Evolutionary conservation across 2,797 vertebrate species (phyloP).

Genomic region (Alosa sapidissima): DNA sequence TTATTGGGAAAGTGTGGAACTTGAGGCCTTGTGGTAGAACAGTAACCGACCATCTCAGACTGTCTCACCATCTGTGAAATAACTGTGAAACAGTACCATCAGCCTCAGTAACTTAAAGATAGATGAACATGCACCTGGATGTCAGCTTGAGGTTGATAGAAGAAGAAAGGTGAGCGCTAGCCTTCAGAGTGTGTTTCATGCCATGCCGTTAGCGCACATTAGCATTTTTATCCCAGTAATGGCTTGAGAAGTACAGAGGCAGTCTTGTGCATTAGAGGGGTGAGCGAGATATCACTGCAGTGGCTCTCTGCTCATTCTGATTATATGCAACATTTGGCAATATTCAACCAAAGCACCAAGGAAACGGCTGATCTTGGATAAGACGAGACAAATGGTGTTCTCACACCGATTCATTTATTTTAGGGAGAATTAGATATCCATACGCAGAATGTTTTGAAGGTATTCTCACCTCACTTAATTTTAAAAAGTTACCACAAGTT

Average conservation of each 20-base stretch:
- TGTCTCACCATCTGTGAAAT: not conserved
- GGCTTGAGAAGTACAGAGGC: not conserved
- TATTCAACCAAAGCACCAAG: not conserved
- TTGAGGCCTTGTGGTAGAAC: not conserved
- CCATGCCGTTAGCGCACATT: not conserved
- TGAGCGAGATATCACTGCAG: not conserved
- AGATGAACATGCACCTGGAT: not conserved
- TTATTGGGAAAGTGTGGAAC: not conserved
- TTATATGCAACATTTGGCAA: not conserved
- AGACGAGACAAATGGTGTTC: not conserved
- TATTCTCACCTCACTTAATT: not conserved
- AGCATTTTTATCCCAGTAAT: not conserved
- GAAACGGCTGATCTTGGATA: not conserved
- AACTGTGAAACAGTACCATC: not conserved
- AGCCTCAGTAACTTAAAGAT: not conserved
- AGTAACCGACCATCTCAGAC: not conserved
- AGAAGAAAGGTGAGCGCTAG: not conserved
- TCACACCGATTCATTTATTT: not conserved
- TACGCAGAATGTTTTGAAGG: not conserved
- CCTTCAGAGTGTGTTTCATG: not conserved
- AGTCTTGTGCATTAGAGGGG: not conserved
- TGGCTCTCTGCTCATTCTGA: not conserved
- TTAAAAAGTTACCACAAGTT: not conserved
- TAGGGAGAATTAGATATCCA: not conserved
- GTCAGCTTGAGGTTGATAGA: not conserved